Base-by-base conservation (phyloP, 2,888 invertebrate genomes). In the Latheticus oryzae region DNA sequence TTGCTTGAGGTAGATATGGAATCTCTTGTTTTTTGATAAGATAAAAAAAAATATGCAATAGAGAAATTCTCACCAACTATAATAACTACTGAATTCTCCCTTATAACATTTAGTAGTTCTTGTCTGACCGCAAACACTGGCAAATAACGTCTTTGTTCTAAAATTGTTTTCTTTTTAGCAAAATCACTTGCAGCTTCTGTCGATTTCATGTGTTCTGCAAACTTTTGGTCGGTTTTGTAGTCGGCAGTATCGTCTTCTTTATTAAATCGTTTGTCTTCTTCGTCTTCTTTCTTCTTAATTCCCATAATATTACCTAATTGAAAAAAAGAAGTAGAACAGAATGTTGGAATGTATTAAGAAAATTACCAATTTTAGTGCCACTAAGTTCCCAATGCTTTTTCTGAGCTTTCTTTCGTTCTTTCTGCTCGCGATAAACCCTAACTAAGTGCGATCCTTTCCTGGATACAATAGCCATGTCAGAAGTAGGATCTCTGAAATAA, bases 351-450 rank as follows among this genome's bases (percentile, higher is more conserved):
- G n/a, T n/a, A n/a, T n/a, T 19, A 43, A 9, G 16, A 15, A 55
- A 5, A 45, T 3, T 35, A 74, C 95, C 95, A 57, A 97, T 84
- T 69, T 91, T 93, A 1, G 97, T 98, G 26, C 99, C 99, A 38
- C 97, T 95, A 56, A 99, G 79, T 77, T 99, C 97, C 98, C 98
- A 99, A 75, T 99, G 97, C 74, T 99, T 98, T 77, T 97, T 96
- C 77, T 99, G 98, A 0, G 96, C 97, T 75, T 94, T 95, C 50
- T 89, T 86, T n/a, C 96, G 82, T 75, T 99, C 99, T 73, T 97
- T 97, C 75, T 97, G 95, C 75, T 99, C 99, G 45, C 99, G 85
- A 76, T 90, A 95, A 0, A 89, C 88, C 60, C 94, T 85, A 0
- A 99, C 99, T 2, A 95, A 81, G 1, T 90, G 88, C 0, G 94